These are phyloP conservation scores for Melanostigma gelatinosum DNA, from an alignment of 2,113 vertebrate species.

Conservation along the genomic window DNA sequence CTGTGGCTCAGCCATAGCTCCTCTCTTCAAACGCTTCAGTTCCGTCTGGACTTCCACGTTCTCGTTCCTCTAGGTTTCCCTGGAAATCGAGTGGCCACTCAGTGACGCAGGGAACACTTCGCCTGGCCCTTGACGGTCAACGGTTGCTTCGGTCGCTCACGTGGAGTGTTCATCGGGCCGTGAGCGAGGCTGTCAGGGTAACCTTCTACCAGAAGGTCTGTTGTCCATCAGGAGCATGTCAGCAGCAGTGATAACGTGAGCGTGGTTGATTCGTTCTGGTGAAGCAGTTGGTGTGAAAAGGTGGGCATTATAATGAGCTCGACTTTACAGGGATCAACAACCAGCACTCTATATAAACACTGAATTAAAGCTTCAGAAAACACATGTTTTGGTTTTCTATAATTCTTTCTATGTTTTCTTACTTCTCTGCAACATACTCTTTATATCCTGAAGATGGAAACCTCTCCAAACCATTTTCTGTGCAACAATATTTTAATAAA, in stretches of 20 bases:
- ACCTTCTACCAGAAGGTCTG: constrained; percentile 65
- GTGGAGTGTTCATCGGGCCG: constrained; percentile 26
- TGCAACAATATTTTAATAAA: not conserved
- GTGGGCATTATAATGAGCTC: not conserved
- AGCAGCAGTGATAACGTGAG: constrained; percentile 61
- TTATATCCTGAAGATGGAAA: not conserved
- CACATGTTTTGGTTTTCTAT: not conserved
- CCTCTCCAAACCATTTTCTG: not conserved
- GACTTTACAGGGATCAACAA: not conserved
- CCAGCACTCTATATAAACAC: not conserved
- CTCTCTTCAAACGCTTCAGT: not conserved
- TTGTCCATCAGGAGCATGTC: constrained; percentile 63
- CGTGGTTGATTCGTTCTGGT: constrained; percentile 19
- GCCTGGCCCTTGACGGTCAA: constrained; percentile 2
- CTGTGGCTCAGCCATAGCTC: not conserved
- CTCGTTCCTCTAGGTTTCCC: constrained; percentile 36
- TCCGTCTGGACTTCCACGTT: not conserved
- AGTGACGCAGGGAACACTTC: constrained; percentile 1
- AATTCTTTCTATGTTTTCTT: not conserved
- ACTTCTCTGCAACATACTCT: not conserved
- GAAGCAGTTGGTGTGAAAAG: not conserved
- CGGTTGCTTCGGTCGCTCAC: constrained; percentile 7
- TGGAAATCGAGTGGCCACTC: constrained; percentile 65
- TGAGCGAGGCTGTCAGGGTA: constrained; percentile 51
- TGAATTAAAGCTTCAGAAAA: not conserved